A percentile compares a stretch with the other conserved stretches of the same genome.
These are phyloP conservation scores for Ctenomys sociabilis DNA, from an alignment of 2,113 vertebrate species.

Conservation along the genomic window DNA sequence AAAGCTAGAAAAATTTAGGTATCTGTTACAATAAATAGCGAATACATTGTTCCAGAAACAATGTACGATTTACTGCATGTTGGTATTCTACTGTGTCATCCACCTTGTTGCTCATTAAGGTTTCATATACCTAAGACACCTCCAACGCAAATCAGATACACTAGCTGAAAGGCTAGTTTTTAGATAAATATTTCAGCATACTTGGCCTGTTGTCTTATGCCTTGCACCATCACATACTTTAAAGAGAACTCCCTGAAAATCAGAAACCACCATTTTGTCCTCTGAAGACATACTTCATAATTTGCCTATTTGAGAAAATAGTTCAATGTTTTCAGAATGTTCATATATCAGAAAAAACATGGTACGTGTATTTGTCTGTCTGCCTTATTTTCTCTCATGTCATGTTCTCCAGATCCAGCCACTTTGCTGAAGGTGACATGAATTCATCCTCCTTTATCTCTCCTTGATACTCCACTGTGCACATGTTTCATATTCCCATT, in stretches of 20 bases:
- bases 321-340: not conserved
- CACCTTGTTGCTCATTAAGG: not conserved
- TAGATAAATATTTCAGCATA: not conserved
- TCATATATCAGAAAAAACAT: too few species aligned
- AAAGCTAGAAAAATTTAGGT: not conserved
- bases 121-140: not conserved
- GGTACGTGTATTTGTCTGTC: not conserved
- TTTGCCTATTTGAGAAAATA: not conserved
- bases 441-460: not conserved
- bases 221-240: not conserved
- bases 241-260: not conserved
- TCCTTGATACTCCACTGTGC: not conserved
- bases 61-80: conserved; percentile 67
- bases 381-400: not conserved
- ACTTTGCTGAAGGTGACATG: not conserved
- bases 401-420: not conserved
- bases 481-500: not conserved
- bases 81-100: not conserved
- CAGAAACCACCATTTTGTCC: not conserved
- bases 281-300: not conserved
- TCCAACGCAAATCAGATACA: not conserved
- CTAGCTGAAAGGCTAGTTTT: not conserved
- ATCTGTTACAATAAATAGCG: conserved; percentile 80
- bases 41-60: conserved; percentile 85
- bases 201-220: not conserved